Percentiles rank a stretch among this genome's conserved stretches.
These are phyloP conservation scores for Tonatia bakeri DNA, from an alignment of 2,113 vertebrate genomes.

Conservation along the genomic window DNA sequence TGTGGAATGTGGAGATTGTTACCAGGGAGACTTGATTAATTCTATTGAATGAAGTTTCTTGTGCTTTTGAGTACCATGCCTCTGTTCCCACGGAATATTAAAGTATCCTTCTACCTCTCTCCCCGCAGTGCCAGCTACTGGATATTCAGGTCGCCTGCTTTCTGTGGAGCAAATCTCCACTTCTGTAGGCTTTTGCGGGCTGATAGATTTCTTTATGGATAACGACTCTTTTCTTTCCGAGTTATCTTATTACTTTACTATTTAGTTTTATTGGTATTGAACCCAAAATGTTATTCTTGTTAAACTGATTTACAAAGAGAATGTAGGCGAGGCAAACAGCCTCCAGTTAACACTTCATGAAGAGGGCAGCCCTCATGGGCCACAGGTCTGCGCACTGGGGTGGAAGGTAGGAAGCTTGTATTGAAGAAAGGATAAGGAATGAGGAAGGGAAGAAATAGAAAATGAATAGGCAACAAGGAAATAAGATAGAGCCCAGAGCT, in stretches of 20 bases:
- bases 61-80: background rate
- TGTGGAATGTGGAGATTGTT: conserved; percentile 37
- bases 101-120: background rate
- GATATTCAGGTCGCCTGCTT: conserved; percentile 30
- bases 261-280: background rate
- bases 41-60: conserved; percentile 55
- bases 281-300: background rate
- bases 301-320: background rate
- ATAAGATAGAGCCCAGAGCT: background rate
- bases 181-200: background rate
- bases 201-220: background rate
- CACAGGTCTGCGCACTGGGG: background rate
- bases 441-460: background rate
- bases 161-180: background rate
- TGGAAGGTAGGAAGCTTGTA: background rate
- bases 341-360: background rate
- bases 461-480: background rate
- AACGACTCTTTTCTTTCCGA: conserved; percentile 35
- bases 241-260: conserved; percentile 13
- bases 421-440: background rate
- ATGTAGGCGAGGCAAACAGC: background rate
- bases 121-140: background rate
- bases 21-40: conserved; percentile 63
- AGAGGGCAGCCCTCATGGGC: background rate
- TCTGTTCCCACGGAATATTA: conserved; percentile 60